These are phyloP conservation scores for Cepphus grylle DNA, from an alignment of 2,113 vertebrate genomes.

Conservation along the genomic window DNA sequence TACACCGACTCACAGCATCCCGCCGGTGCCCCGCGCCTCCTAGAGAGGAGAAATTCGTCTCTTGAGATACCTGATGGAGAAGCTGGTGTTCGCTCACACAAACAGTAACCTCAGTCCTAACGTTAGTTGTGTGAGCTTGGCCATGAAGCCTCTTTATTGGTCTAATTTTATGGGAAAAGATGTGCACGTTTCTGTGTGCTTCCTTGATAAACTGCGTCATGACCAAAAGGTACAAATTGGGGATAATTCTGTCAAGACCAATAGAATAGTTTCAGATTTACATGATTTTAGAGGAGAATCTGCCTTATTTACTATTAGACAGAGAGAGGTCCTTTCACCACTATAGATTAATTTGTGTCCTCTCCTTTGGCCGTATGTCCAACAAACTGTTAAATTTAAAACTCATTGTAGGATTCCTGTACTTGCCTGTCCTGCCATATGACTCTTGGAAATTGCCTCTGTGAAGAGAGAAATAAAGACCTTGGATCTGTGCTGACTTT, in stretches of 20 bases:
- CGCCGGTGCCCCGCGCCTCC: rapidly evolving
- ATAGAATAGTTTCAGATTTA: neutral
- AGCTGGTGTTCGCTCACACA: rapidly evolving
- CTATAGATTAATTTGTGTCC: neutral
- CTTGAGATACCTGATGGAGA: rapidly evolving
- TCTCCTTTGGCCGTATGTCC: neutral
- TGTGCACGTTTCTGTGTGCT: rapidly evolving
- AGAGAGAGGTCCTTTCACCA: neutral
- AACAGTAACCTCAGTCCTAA: neutral
- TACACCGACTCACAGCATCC: rapidly evolving
- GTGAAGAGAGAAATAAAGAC: neutral
- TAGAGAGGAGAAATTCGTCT: neutral
- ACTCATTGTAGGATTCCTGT: neutral
- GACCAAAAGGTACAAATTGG: neutral
- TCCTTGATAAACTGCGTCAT: too few species aligned
- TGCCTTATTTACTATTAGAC: neutral
- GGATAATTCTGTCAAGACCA: neutral
- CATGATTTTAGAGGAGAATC: neutral
- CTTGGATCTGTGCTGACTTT: neutral
- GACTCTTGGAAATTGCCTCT: neutral
- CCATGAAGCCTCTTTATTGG: neutral
- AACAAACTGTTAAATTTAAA: too few species aligned
- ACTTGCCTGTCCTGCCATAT: neutral
- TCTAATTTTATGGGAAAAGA: neutral
- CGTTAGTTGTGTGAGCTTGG: rapidly evolving